Evolutionary conservation across 2,888 invertebrate species (phyloP), one percentile per base, ranked within the genome.

Genomic region (Amaurobius ferox): DNA sequence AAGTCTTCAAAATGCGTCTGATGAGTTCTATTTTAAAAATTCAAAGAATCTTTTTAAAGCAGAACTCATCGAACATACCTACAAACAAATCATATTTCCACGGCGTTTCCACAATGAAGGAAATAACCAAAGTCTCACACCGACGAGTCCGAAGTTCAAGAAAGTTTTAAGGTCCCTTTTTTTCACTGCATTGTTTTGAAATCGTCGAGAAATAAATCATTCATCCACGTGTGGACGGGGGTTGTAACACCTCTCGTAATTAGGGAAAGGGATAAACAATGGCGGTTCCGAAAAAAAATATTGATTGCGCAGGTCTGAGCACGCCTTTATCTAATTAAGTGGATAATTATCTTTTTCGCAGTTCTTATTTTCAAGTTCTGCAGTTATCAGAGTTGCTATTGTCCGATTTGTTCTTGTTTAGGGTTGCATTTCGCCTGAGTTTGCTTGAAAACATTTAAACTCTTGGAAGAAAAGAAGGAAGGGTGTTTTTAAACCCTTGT

Each of bases 161-260:
- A 55, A 55, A 55, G 23, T 19, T 55, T 55, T n/a, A 16, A 23
- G 2, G 23, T 23, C 16, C 19, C 16, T 55, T 55, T 55, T 55
- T 23, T 55, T 55, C 23, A 19, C n/a, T 35, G 23, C 55, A 55
- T 55, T 55, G 55, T 55, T 55, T 55, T 55, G 55, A 23, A 55
- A 55, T 44, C 26, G 35, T 40, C 66, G 32, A 64, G 39, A 86
- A 40, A 86, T 86, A 86, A 86, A 86, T 86, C 85, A 86, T 86
- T 40, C 44, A 40, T 39, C 66, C 85, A 86, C 85, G 73, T 79
- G 79, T 61, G 73, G 40, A 61, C 35, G 29, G 66, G 32, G 62
- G 83, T 77, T 71, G 72, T 77, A 85, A 85, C 83, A 85, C 71
- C 83, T 85, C 77, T 3, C 48, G 83, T 85, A 85, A 85, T 85